A percentile compares a stretch with the other conserved stretches of the same genome.
Evolutionary conservation across 2,113 vertebrate genomes (phyloP).

Genomic region (Phrynosoma platyrhinos): DNA sequence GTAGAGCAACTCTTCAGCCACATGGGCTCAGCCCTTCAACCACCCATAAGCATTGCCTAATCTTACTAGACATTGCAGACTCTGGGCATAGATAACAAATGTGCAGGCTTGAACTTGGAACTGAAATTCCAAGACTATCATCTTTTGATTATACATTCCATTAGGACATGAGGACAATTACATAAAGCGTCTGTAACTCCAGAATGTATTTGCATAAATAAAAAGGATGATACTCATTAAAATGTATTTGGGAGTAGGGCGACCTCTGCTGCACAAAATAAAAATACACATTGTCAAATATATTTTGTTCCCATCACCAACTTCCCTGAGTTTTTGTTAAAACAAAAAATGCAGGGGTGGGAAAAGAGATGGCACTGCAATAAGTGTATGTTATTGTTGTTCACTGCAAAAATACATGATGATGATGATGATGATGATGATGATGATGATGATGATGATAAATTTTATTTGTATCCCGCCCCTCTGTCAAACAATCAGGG

Average conservation of each 20-base stretch:
- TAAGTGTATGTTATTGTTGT: background rate
- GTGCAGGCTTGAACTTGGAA: background rate
- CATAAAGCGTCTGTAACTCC: conserved; percentile 17
- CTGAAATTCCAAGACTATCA: background rate
- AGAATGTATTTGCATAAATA: background rate
- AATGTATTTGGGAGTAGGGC: background rate
- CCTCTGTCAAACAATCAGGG: no score
- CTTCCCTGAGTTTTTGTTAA: background rate
- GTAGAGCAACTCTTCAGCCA: background rate
- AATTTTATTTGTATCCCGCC: no score
- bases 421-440: no score
- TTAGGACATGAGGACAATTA: background rate
- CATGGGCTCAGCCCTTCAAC: background rate
- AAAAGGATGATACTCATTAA: background rate
- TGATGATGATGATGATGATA: no score
- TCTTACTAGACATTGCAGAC: background rate
- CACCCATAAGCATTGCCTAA: background rate
- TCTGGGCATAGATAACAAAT: background rate
- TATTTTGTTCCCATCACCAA: background rate
- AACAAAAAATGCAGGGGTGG: background rate
- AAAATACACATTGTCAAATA: background rate
- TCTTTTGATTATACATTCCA: conserved; percentile 12
- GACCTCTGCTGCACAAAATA: conserved; percentile 32
- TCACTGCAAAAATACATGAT: background rate
- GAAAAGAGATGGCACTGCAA: background rate